Base-by-base conservation (phyloP, 2,797 vertebrate species). In the Siniperca obscura region DNA sequence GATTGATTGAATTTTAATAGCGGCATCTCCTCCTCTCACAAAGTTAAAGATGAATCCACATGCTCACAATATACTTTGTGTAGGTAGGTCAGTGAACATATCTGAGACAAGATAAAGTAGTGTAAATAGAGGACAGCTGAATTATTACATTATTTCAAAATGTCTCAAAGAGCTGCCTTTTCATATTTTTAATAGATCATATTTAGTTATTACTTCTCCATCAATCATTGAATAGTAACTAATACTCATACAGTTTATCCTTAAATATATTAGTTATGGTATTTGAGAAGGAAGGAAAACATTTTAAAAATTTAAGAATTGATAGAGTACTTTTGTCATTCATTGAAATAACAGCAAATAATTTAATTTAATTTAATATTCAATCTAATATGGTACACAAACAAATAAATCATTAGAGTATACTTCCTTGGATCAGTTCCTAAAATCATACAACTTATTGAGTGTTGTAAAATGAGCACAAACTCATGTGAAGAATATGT, bases 1-100 rank as follows among this genome's bases (percentile, higher is more conserved):
- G 83, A 83, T 78, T 85, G 89, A 93, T 92, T 92, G 81, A 84
- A 89, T 91, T 90, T 93, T 91, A 91, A 93, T 87, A 75, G 86
- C 56, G 36, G 76, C 53, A 87, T 89, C 85, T 84, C 52, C 81
- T 88, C 56, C 82, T 87, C 52, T 84, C 75, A 69, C 75, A 82
- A 71, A 59, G 86, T 80, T 90, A 46, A 90, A 89, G 83, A 89
- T 74, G 75, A 89, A 89, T 90, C 90, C 91, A 92, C 89, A 87
- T 90, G 84, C 68, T 88, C 55, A 64, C 55, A 80, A 75, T 72
- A 60, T 80, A 79, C 70, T 86, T 69, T 81, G 67, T 76, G 25
- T 14, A n/a, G 80, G 19, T 50, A 69, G 68, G 74, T 80, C 81
- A 69, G 36, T 19, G 53, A 77, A 74, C 42, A 66, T 59, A 82